Evolutionary conservation across 2,888 invertebrate species (phyloP), one percentile per base, ranked within the genome.

Genomic region (Macaria notata): DNA sequence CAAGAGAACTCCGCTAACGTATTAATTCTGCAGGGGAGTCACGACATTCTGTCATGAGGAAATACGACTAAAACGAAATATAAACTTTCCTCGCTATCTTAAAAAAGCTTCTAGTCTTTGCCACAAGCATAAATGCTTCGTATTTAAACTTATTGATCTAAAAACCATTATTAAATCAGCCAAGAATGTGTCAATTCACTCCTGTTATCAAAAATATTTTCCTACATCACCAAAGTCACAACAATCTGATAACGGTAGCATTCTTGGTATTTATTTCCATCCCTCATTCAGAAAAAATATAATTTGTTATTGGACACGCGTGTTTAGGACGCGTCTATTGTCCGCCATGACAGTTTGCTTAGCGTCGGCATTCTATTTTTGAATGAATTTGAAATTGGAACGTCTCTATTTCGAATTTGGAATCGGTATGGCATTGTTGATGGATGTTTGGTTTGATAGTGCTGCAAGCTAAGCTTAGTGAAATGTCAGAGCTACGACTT

Each of bases 241-340:
- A 61, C 68, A 65, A 64, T 63, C 57, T 61, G 63, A 63, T 66
- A 65, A 62, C 66, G 59, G 72, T 69, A 75, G 75, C 66, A 46
- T 57, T 71, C 68, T 4, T 66, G 70, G 76, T 73, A 75, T 78
- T 78, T 75, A 74, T 73, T 66, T 67, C 63, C 60, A 59, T 66
- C 61, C 70, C 67, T 68, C 64, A 68, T 72, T 62, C 31, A 65
- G 46, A 64, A 73, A 75, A 74, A 79, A 72, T 72, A 72, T 70
- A 71, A 76, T 75, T 75, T 79, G 84, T 79, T 83, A 82, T 83
- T 77, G 72, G 78, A 84, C 83, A 84, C 78, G 80, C 72, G 69
- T 75, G 72, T 76, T 77, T 75, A 69, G 74, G 68, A 71, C 60
- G 68, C 69, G 74, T 63, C 76, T 70, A 78, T 86, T 86, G 86